Base-by-base conservation (phyloP, 2,797 vertebrate species). In the Cetoscarus ocellatus region DNA sequence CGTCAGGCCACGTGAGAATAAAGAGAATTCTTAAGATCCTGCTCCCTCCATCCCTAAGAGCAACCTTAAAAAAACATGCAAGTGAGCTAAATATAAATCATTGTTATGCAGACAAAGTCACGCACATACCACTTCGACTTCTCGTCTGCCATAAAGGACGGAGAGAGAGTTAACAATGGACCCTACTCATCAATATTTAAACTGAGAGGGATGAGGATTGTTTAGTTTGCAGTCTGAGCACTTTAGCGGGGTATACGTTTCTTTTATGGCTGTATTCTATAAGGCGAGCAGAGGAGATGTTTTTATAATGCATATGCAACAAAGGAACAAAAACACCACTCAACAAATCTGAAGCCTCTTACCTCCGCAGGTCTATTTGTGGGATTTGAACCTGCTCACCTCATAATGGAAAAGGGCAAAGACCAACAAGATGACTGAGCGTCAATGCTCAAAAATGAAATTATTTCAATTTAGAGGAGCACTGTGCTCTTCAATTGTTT, bases 41-140 rank as follows among this genome's bases (percentile, higher is more conserved):
- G 10, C 6, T 3, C 18, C 1, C 19, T 11, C 10, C 18, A 50
- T 11, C 1, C 13, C 17, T 0, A 17, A 50, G 18, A 27, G 19
- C 1, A 62, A 55, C 27, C 55, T 15, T 14, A 8, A 61, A 18
- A 67, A 60, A 51, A 7, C 43, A 8, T 66, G 44, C 55, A 39
- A 52, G 52, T 27, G 0, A 11, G 6, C 52, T 68, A 62, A 68
- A 62, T 79, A 81, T 74, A 79, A 27, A 42, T 50, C 15, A 70
- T 61, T 73, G 73, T 71, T 84, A 35, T 67, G 6, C 49, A 75
- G 57, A 74, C 58, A 65, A 44, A 76, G 67, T 79, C 78, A 73
- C 62, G 43, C 73, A 79, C 65, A 67, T 45, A 40, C 35, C 35
- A 70, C 51, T 36, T 42, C 61, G 14, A 51, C 1, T 8, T 61